A percentile compares a stretch with the other conserved stretches of the same genome.
Evolutionary conservation across 2,888 invertebrate species (phyloP).

Genomic region (Stictocephala bisonia): DNA sequence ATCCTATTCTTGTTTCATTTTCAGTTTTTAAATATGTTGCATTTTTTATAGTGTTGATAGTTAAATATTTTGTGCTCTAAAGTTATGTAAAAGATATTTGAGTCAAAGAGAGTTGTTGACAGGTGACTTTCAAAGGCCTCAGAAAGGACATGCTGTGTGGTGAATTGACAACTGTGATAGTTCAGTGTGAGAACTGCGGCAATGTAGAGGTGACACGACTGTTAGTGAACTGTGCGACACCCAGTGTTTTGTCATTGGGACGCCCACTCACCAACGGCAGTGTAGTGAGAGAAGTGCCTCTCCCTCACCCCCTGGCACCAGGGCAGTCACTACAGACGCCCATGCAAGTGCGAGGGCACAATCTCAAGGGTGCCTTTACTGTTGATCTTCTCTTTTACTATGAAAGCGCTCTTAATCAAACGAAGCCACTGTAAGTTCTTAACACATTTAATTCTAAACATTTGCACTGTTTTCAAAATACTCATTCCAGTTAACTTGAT

Average conservation of each 20-base stretch:
- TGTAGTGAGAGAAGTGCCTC: slow-evolving; percentile 56
- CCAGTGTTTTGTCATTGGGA: slow-evolving; percentile 73
- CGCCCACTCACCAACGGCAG: slow-evolving; percentile 39
- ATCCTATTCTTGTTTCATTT: background rate
- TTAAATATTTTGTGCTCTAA: slow-evolving; percentile 35
- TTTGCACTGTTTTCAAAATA: too few relatives aligned
- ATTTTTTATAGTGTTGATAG: slow-evolving; percentile 2
- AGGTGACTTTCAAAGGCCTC: slow-evolving; percentile 79
- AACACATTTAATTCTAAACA: too few relatives aligned
- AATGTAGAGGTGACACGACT: slow-evolving; percentile 73
- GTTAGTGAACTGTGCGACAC: slow-evolving; percentile 76
- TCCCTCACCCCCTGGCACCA: slow-evolving; percentile 65
- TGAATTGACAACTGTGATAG: slow-evolving; percentile 75
- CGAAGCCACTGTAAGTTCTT: slow-evolving; percentile 47
- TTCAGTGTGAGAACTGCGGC: slow-evolving; percentile 78
- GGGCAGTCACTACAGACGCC: slow-evolving; percentile 68
- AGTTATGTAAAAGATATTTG: background rate
- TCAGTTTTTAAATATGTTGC: slow-evolving; percentile 35
- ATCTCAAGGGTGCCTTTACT: slow-evolving; percentile 71
- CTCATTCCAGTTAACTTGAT: too few relatives aligned
- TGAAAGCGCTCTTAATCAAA: slow-evolving; percentile 67
- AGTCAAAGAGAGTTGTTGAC: slow-evolving; percentile 55
- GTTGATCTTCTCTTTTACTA: slow-evolving; percentile 81
- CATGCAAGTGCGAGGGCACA: slow-evolving; percentile 78
- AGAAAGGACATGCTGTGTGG: slow-evolving; percentile 77